Conservation (phyloP, 2,888 invertebrate species). For the Drosophila longiperda region DNA sequence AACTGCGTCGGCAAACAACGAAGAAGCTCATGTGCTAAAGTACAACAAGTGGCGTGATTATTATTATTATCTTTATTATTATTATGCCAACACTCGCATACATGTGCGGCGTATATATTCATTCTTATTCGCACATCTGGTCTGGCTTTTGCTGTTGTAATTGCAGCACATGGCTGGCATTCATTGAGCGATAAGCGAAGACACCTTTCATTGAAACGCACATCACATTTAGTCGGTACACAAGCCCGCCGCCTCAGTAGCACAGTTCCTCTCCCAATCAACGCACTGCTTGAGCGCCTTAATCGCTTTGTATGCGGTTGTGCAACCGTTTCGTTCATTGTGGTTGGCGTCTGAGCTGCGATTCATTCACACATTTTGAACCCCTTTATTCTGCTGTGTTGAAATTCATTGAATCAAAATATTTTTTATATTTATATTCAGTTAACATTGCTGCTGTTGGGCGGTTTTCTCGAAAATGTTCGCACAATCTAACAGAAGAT, state of each 20-base stretch:
- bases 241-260: background rate
- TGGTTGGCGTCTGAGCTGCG: background rate
- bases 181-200: slow-evolving; percentile 10
- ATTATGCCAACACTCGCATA: slow-evolving; percentile 36
- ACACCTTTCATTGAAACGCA: background rate
- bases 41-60: slow-evolving; percentile 76
- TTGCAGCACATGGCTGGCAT: slow-evolving; percentile 35
- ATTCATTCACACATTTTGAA: background rate
- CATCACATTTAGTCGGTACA: background rate
- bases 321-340: background rate
- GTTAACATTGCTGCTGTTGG: too few species aligned
- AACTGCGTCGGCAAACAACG: slow-evolving; percentile 20
- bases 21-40: slow-evolving; percentile 56
- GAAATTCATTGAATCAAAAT: too few species aligned
- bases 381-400: background rate
- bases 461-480: too few species aligned
- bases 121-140: slow-evolving; percentile 3
- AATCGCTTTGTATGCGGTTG: background rate
- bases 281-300: background rate
- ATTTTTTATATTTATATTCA: too few species aligned
- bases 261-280: background rate
- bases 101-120: background rate
- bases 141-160: slow-evolving; percentile 49
- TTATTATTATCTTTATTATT: slow-evolving; percentile 63
- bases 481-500: too few species aligned